Evolutionary conservation across 2,113 vertebrate species (phyloP), one percentile per base, ranked within the genome.

Genomic region (Oplegnathus fasciatus): DNA sequence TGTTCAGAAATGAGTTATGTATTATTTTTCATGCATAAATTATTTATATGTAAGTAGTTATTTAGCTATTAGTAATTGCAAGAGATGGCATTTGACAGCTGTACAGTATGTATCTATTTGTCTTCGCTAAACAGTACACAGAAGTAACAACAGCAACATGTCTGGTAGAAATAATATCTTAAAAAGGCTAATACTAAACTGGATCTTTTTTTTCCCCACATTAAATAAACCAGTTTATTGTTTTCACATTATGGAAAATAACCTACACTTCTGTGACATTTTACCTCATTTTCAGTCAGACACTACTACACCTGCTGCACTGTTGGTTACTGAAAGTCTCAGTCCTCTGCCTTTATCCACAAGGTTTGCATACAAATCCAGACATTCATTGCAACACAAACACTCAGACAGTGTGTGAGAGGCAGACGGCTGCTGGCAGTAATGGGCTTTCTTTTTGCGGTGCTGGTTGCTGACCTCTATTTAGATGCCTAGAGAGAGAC

Each of bases 391-490:
- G 76, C 42, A 55, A 62, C 40, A 34, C 55, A 71, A 76, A 80
- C 77, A 54, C 14, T 78, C 54, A 10, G 22, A 22, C 20, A 9
- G 15, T 11, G 28, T 34, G 54, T 44, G 80, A 55, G 85, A 44
- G 72, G 40, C 76, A 50, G 84, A 83, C 80, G 70, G 77, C 86
- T 78, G 72, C 86, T 73, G 86, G 74, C 87, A 76, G 84, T 90
- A 92, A 91, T 92, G 88, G 85, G 76, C 77, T 89, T 78, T 88
- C 75, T 88, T 61, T 88, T 76, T 75, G 77, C n/a, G 8, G 82
- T 60, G 85, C 66, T 75, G 72, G 83, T 82, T 42, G 20, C 92
- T 95, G 94, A 94, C 94, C 95, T 94, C 94, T 84, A 94, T 94
- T 94, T 94, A 93, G 93, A 92, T 85, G 74, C 57, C 86, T 83